Base-by-base conservation (phyloP, 2,888 invertebrate genomes). In the Thera britannica region DNA sequence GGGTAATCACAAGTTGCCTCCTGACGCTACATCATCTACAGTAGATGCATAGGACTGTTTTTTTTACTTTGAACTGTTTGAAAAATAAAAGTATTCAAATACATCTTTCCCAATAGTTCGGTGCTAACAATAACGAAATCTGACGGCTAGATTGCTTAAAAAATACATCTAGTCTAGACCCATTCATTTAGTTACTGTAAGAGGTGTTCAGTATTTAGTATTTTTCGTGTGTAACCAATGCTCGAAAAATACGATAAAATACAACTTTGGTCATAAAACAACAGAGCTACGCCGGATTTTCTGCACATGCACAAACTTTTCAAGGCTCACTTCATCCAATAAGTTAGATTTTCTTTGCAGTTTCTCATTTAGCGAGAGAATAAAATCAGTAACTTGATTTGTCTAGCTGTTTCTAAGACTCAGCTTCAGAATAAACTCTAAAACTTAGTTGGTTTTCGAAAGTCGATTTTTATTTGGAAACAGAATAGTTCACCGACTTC, bases 351-450 rank as follows among this genome's bases (percentile, higher is more conserved):
- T 60, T 38, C 35, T 44, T 51, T 62, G 49, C 38, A 67, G 49
- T 67, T 62, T 67, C 61, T 58, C 46, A 67, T 62, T 67, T 36
- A 62, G 58, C 35, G 41, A 57, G 49, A 60, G 38, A 55, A 60
- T 36, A 34, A 38, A 58, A 49, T 36, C 48, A 46, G 54, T 55
- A 23, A 41, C 54, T 62, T 23, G 12, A 36, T 55, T 38, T 7
- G 51, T 54, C 58, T 62, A 54, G 58, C 46, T 38, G 23, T 58
- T 41, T 58, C 35, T 56, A 36, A 52, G 52, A 52, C 46, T 52
- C n/a, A 64, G 62, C 60, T 56, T 55, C 44, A 35, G 9, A 59
- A 54, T 58, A 36, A 49, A 67, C 48, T 11, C 44, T 2, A 48
- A 62, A 35, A 6, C 49, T 48, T 59, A 41, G 55, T 23, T 23